These are phyloP conservation scores for Molossus alvarezi DNA, from an alignment of 2,797 vertebrate genomes.

Conservation along the genomic window DNA sequence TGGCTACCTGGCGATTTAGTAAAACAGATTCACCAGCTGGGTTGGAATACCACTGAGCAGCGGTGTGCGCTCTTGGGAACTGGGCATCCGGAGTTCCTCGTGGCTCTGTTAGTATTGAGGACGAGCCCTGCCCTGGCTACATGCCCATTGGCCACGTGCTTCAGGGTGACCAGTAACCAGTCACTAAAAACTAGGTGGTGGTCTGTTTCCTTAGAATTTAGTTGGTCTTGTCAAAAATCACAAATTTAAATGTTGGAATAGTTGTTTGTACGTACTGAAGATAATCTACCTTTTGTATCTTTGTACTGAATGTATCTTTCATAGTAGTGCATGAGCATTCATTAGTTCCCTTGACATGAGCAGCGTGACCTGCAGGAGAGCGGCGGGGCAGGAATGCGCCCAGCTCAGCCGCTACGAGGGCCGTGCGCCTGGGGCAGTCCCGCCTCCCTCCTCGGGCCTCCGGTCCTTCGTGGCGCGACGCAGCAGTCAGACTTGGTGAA, in stretches of 20 bases:
- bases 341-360: background rate
- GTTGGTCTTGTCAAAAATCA: background rate
- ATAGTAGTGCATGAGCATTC: background rate
- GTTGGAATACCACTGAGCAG: background rate
- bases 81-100: background rate
- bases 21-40: background rate
- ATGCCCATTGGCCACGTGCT: background rate
- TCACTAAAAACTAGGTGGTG: background rate
- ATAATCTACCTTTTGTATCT: background rate
- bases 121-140: background rate
- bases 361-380: background rate
- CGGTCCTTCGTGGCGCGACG: background rate
- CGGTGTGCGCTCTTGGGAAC: background rate
- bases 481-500: background rate
- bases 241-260: background rate
- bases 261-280: background rate
- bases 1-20: background rate
- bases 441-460: background rate
- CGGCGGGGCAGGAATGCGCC: too few relatives aligned
- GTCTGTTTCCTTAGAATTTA: slow-evolving; percentile 21
- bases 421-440: background rate
- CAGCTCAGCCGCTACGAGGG: background rate
- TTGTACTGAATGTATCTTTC: background rate
- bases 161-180: background rate
- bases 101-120: background rate